Base-by-base conservation (phyloP, 2,888 invertebrate species). In the Macaria liturata region DNA sequence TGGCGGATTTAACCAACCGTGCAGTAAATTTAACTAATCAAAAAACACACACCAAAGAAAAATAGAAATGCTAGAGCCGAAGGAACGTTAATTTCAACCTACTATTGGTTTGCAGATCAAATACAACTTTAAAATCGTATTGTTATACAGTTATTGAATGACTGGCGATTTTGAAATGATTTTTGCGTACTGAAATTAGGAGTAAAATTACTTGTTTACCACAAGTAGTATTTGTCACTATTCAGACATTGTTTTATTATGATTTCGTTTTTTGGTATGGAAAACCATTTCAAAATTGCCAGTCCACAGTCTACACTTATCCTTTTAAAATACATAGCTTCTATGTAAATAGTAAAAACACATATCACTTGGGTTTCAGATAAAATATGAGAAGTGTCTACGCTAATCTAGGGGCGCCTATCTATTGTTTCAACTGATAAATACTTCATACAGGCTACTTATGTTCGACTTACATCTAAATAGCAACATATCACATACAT, bases 401-500 rank as follows among this genome's bases (percentile, higher is more conserved):
- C 76, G 72, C 81, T 82, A 77, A 72, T 72, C 82, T 84, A 85
- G 75, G 81, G 84, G 80, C 78, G 71, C 83, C 88, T 88, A 89
- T 85, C 86, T 89, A 89, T 73, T 74, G 78, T 82, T 85, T 86
- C 82, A 72, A 78, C 84, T 84, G 90, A 91, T 91, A 91, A 91
- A 91, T 91, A 91, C 81, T 84, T 78, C 86, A 79, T 89, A 86
- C 74, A 75, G 70, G 70, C 84, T 87, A 68, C 66, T 66, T 64
- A 85, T 75, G 79, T 75, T 80, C 79, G 72, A 80, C 83, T 86
- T 88, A 87, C 68, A 59, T 69, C 80, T 88, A 86, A 75, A 77
- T 78, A 84, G 86, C 86, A 86, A 86, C 83, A 79, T 91, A 90
- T 91, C 91, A 91, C 91, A 90, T 88, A 83, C 83, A 86, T 76